Evolutionary conservation across 2,113 vertebrate species (phyloP), one percentile per base, ranked within the genome.

Genomic region (Pelecanoides urinatrix): DNA sequence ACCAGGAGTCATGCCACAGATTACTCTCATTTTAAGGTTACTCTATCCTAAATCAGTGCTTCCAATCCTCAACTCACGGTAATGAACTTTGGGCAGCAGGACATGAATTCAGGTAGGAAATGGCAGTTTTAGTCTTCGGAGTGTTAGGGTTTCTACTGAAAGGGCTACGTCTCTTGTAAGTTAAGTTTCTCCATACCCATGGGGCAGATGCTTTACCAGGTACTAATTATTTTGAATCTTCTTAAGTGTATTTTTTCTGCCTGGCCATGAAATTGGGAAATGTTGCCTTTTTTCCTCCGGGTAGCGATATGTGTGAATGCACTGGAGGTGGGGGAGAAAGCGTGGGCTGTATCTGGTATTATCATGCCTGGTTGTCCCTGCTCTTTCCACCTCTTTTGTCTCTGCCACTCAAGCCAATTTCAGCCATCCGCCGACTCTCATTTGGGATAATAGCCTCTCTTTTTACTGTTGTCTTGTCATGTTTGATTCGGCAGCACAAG

Each of bases 391-490:
- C 85, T 97, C 94, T 95, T 97, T 96, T 94, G 91, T 97, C 94
- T 98, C 97, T 96, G 97, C 97, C 96, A 97, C 94, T 97, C 97
- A 98, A 97, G 83, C 94, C 96, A 90, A 95, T 98, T 97, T 94
- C 97, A 97, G 96, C 95, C 96, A 74, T 97, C 95, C 80, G 32
- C 96, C 61, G 27, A 91, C 97, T 98, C 97, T 97, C 97, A 94
- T 97, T 97, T 96, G 94, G 97, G 93, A 97, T 98, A 98, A 98
- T 97, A 98, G 98, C 97, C 95, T 98, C 96, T 98, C 97, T 96
- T 97, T 97, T 97, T 96, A 96, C 96, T 95, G 82, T 91, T 93
- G 94, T 96, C 97, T 98, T 98, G 97, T 98, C 98, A 97, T 96
- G 95, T 98, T 98, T 97, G 98, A 98, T 98, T 98, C 95, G 20